These are phyloP conservation scores for Hyla sarda DNA, from an alignment of 2,113 vertebrate species.

Conservation along the genomic window DNA sequence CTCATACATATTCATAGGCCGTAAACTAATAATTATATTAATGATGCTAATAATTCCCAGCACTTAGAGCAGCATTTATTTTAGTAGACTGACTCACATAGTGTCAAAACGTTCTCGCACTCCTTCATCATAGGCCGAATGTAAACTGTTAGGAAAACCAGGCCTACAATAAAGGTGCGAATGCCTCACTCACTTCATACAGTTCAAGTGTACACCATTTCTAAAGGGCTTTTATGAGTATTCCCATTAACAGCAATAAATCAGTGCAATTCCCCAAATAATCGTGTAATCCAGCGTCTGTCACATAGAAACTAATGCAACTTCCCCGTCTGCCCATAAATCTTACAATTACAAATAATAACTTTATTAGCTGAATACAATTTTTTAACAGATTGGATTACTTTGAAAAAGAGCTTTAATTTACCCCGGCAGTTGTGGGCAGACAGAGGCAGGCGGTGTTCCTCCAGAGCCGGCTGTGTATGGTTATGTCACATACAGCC, in stretches of 20 bases:
- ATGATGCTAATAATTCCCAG: not conserved
- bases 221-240: conserved; percentile 67
- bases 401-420: conserved; percentile 82
- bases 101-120: not conserved
- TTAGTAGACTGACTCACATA: not conserved
- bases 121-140: not conserved
- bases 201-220: not conserved
- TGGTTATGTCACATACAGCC: not conserved
- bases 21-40: not conserved
- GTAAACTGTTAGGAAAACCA: not conserved
- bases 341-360: conserved; percentile 88
- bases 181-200: not conserved
- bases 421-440: conserved; percentile 81
- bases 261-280: conserved; percentile 78
- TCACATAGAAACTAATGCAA: conserved; percentile 87
- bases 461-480: not conserved
- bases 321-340: conserved; percentile 82
- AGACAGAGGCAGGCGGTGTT: conserved; percentile 71
- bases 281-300: conserved; percentile 83
- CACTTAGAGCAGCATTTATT: not conserved
- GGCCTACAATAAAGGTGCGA: not conserved
- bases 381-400: conserved; percentile 83
- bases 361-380: conserved; percentile 87
- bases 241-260: conserved; percentile 75
- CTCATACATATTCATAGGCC: not conserved